Evolutionary conservation across 2,113 vertebrate species (phyloP), one percentile per base, ranked within the genome.

Genomic region (Boleophthalmus pectinirostris): DNA sequence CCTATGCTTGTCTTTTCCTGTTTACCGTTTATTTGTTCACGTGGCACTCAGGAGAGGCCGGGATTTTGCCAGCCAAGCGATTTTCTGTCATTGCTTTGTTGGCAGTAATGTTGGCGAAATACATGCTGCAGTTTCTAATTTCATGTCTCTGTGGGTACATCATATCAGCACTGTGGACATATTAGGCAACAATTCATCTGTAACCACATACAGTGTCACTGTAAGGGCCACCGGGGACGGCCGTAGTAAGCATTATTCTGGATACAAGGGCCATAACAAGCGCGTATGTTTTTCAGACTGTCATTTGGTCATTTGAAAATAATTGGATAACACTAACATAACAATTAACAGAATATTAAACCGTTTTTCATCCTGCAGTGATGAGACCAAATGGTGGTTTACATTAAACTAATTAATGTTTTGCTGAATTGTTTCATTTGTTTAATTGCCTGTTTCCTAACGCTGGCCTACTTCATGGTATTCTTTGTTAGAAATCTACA

Each of bases 41-140:
- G 53, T 73, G 69, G 77, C 56, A n/a, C 78, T 78, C 81, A 23
- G 80, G 78, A 79, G 58, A 75, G 64, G 75, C 68, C 53, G 14
- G 54, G 4, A 56, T 85, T 81, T 68, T 78, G 84, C 86, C 81
- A 68, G 56, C 49, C 14, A 11, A 77, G 82, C 73, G 0, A 16
- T 86, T 85, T 81, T 45, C 72, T 72, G 69, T 81, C 82, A 73
- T 72, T 86, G 83, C 83, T 68, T 57, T 72, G 69, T 85, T 78
- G 43, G 72, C 83, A 82, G 80, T 78, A 74, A 75, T 71, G 75
- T 69, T 60, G 66, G 69, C 73, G 38, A 51, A 75, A 74, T 54
- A 35, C 67, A 46, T 23, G 67, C 66, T 23, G 67, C 66, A 33
- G 58, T 69, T 43, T 51, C 66, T 68, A 53, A 68, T 74, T 82